Base-by-base conservation (phyloP, 2,888 invertebrate species). In the Pseudoips prasinana region DNA sequence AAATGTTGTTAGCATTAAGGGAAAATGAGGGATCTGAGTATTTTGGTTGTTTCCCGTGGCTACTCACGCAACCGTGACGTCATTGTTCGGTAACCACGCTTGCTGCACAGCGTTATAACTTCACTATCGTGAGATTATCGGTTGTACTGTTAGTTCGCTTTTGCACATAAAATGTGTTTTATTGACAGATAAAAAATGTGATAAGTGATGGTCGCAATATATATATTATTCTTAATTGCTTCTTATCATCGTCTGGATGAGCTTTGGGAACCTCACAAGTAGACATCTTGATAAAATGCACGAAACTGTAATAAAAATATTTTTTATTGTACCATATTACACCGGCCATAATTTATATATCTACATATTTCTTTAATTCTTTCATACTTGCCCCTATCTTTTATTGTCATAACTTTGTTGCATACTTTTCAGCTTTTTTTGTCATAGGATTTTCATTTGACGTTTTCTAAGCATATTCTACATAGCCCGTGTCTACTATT, bases 21-120 rank as follows among this genome's bases (percentile, higher is more conserved):
- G 65, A 51, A 59, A 50, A 39, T 46, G 48, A 48, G 36, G 48
- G 62, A 36, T 62, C 68, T 41, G 33, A 22, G 29, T 55, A 40
- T 33, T 45, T 46, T 70, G 58, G 70, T 47, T 39, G 46, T 24
- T 55, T 46, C 44, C 33, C 50, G 46, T 56, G 46, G 61, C 58
- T 60, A 52, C 59, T 54, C 77, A 83, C 65, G 75, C 73, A 57
- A 76, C 55, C 86, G 67, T 87, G 78, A 83, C 86, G 82, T 87
- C 85, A 83, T 64, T 70, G 77, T 82, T 76, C 77, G 78, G 80
- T 84, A 73, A 77, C 74, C 82, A 85, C 84, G 82, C 60, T 76
- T 53, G 58, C 57, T 80, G 78, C 73, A 79, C 80, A 78, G 58
- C 58, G 54, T 44, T 58, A 58, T 45, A 57, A 58, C 58, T 57